Evolutionary conservation across 2,113 vertebrate genomes (phyloP), one percentile per base, ranked within the genome.

Genomic region (Hystrix cristata): DNA sequence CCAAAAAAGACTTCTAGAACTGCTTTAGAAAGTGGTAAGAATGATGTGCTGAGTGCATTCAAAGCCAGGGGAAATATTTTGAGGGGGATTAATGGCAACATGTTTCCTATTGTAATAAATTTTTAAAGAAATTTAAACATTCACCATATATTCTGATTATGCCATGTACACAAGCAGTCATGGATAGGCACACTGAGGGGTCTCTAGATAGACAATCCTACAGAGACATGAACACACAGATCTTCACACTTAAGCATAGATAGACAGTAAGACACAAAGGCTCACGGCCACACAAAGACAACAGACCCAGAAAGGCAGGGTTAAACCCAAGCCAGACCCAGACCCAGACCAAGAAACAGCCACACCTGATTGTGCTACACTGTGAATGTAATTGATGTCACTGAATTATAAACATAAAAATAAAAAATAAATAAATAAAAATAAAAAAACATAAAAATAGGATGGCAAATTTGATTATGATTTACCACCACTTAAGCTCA

Each of bases 341-440:
- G 60, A 65, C 43, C 67, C 0, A 38, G 48, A 89, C 25, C 79
- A 62, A 93, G 62, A 95, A 90, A 89, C 0, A 81, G 7, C 81
- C 21, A 76, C 15, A 67, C 12, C 25, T 27, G 64, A 80, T 5
- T 94, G 59, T 16, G 69, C 38, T 87, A 65, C 29, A 92, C 51
- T 48, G 0, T 86, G 57, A 88, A 87, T 76, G n/a, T 80, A 96
- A 92, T 85, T 89, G 60, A 93, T 94, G 57, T 10, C 74, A 95
- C 51, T 76, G 46, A 97, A 85, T 3, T 60, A 3, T 79, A 88
- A 88, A 48, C 19, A 67, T 65, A 83, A 88, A 95, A 97, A 94
- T 31, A 19, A 5, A 48, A n/a, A n/a, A n/a, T n/a, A n/a, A n/a
- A n/a, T n/a, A n/a, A n/a, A n/a, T n/a, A n/a, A n/a, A n/a, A n/a